These are phyloP conservation scores for Rhabditoides inermis DNA, from an alignment of 2,888 invertebrate species.

Conservation along the genomic window DNA sequence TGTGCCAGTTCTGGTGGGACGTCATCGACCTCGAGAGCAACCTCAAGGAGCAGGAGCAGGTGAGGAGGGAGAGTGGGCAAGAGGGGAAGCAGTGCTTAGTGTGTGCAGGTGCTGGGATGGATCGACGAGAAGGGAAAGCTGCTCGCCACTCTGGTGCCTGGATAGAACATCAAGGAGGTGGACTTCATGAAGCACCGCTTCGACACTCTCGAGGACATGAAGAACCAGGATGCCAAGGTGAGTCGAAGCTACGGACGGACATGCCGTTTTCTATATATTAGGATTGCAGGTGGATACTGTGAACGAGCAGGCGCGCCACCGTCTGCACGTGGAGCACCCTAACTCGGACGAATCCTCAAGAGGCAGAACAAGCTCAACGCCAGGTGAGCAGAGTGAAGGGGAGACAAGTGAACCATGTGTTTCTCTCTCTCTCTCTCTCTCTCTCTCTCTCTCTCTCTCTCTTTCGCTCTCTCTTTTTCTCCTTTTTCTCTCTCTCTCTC, in stretches of 20 bases:
- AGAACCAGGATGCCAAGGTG: slow-evolving; percentile 40
- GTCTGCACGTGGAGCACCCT: slow-evolving; percentile 94
- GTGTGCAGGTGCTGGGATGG: slow-evolving; percentile 98
- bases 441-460: no score
- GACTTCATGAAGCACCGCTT: slow-evolving; percentile 99
- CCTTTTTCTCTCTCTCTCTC: no score
- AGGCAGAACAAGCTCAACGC: slow-evolving; percentile 70
- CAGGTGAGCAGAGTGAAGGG: slow-evolving; percentile 55
- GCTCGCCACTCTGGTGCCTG: slow-evolving; percentile 92
- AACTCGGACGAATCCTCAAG: slow-evolving; percentile 86
- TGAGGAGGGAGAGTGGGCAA: slow-evolving; percentile 8
- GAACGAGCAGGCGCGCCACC: slow-evolving; percentile 87
- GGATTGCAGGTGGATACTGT: slow-evolving; percentile 84
- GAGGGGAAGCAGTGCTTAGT: no score
- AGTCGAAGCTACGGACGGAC: no score
- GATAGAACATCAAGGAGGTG: slow-evolving; percentile 95
- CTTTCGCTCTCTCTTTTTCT: no score
- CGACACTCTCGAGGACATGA: slow-evolving; percentile 99
- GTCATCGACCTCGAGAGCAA: slow-evolving; percentile 80
- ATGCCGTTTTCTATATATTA: no score
- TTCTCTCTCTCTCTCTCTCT: no score
- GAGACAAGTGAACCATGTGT: no score
- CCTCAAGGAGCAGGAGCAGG: slow-evolving; percentile 57
- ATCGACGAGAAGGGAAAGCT: slow-evolving; percentile 97
- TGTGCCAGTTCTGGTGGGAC: slow-evolving; percentile 99